These are phyloP conservation scores for Drosophila equinoxialis DNA, from an alignment of 1,140 invertebrate genomes.

Conservation along the genomic window DNA sequence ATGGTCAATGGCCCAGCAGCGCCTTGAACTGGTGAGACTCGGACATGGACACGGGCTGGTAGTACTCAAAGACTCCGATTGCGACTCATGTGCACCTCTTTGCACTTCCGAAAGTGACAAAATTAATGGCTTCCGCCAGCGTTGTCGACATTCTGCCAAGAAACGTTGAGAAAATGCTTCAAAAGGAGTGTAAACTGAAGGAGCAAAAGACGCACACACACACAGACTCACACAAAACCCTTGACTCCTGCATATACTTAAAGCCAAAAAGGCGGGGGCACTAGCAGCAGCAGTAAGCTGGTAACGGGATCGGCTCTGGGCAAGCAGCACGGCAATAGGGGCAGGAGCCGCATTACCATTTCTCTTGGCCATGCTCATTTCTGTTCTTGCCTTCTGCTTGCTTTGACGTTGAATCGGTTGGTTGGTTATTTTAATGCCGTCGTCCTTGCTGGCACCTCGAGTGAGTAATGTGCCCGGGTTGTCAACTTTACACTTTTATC, in stretches of 20 bases:
- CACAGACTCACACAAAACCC: slow-evolving; percentile 19
- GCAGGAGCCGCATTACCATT: slow-evolving; percentile 63
- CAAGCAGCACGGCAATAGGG: slow-evolving; percentile 19
- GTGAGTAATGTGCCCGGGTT: slow-evolving; percentile 80
- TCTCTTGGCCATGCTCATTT: slow-evolving; percentile 77
- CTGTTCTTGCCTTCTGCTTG: slow-evolving; percentile 52
- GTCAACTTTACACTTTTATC: slow-evolving; percentile 82
- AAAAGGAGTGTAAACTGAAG: slow-evolving; percentile 45
- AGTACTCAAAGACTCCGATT: slow-evolving; percentile 19
- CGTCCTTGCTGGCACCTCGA: slow-evolving; percentile 67
- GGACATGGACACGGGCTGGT: not conserved
- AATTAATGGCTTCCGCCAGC: slow-evolving; percentile 80
- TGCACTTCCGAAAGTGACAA: slow-evolving; percentile 75
- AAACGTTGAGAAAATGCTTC: slow-evolving; percentile 67
- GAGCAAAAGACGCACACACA: slow-evolving; percentile 26
- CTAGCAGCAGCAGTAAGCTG: slow-evolving; percentile 9
- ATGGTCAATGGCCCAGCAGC: slow-evolving; percentile 44
- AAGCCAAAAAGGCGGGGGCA: slow-evolving; percentile 3
- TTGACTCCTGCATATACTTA: slow-evolving; percentile 17
- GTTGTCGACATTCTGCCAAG: slow-evolving; percentile 69
- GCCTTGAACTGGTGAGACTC: not conserved
- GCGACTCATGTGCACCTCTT: slow-evolving; percentile 52
- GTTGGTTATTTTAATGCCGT: slow-evolving; percentile 76
- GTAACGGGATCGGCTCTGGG: slow-evolving; percentile 36
- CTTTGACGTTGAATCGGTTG: slow-evolving; percentile 77